Percentiles rank a stretch among this genome's conserved stretches.
These are phyloP conservation scores for Drosophila flavopinicola DNA, from an alignment of 2,888 invertebrate genomes.

Conservation along the genomic window DNA sequence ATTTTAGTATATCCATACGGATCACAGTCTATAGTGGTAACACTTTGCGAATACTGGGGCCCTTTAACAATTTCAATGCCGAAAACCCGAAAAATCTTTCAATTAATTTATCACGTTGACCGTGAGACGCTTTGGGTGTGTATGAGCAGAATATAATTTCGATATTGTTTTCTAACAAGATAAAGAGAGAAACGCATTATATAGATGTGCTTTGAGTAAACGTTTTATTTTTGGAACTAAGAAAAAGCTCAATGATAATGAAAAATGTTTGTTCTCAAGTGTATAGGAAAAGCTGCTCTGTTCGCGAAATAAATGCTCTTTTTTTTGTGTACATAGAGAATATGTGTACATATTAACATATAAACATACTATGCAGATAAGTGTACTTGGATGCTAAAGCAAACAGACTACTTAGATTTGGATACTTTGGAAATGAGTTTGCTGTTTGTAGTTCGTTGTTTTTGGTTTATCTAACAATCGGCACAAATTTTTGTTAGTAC, in stretches of 20 bases:
- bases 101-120: constrained; percentile 71
- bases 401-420: constrained; percentile 29
- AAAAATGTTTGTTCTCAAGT: constrained; percentile 52
- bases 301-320: constrained; percentile 39
- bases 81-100: constrained; percentile 39
- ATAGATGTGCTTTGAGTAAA: constrained; percentile 63
- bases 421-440: constrained; percentile 23
- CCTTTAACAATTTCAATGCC: constrained; percentile 42
- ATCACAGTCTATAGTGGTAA: not conserved
- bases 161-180: constrained; percentile 42
- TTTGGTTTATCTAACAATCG: constrained; percentile 10
- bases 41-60: not conserved
- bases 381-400: constrained; percentile 20
- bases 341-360: constrained; percentile 24
- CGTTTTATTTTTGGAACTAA: constrained; percentile 72
- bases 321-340: constrained; percentile 27
- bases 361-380: constrained; percentile 28
- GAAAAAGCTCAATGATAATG: constrained; percentile 75
- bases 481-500: not conserved
- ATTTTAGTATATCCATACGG: not conserved
- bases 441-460: constrained; percentile 11
- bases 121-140: constrained; percentile 76
- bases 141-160: constrained; percentile 67
- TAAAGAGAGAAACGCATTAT: constrained; percentile 47
- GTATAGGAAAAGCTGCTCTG: constrained; percentile 54